Conservation (phyloP, 2,113 vertebrate species). For the Grallaria varia region DNA sequence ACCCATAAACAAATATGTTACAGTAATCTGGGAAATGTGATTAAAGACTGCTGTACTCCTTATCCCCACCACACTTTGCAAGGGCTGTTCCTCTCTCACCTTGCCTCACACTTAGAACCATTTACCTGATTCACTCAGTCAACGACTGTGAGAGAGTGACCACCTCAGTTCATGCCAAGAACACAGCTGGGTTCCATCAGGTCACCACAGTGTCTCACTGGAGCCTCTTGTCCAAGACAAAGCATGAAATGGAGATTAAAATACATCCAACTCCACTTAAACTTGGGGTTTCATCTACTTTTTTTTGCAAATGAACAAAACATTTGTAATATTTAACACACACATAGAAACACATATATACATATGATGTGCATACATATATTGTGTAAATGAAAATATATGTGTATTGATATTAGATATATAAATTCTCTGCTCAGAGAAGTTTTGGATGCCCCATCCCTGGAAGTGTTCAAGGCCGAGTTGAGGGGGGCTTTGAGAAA, state of each 20-base stretch:
- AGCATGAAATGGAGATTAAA: neutral
- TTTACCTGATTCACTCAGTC: neutral
- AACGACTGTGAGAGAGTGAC: neutral
- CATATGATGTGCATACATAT: neutral
- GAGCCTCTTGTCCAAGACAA: neutral
- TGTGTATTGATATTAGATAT: neutral
- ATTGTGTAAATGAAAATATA: neutral
- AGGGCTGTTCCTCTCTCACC: neutral
- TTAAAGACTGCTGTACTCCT: neutral
- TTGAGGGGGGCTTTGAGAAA: neutral
- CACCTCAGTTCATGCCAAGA: neutral
- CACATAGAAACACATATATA: neutral
- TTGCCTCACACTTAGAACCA: neutral
- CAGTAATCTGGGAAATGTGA: neutral
- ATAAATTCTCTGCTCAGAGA: neutral
- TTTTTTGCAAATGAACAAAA: neutral
- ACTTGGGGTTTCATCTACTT: neutral
- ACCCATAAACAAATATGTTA: neutral
- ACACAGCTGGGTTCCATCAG: neutral
- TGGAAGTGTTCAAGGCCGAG: neutral
- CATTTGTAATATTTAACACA: neutral
- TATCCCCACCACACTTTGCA: neutral
- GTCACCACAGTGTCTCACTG: neutral
- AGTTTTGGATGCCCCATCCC: neutral
- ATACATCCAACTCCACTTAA: neutral